Conservation (phyloP, 1,140 invertebrate species). For the Uloborus diversus region DNA sequence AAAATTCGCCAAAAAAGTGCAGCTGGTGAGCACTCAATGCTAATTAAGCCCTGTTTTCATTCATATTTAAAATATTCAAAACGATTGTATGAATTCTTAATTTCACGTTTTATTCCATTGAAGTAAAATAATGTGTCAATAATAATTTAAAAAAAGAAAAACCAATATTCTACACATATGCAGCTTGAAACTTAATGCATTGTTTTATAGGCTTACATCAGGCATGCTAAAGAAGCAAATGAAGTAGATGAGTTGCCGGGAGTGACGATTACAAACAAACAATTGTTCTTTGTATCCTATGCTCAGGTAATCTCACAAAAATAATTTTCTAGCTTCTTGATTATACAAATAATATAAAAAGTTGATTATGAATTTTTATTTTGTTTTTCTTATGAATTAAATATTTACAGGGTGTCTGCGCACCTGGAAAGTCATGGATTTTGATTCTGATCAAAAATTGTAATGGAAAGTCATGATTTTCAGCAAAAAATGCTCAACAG, state of each 20-base stretch:
- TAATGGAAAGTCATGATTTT: no score
- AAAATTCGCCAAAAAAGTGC: no score
- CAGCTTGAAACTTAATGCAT: neutral
- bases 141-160: neutral
- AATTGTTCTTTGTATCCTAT: constrained; percentile 53
- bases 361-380: no score
- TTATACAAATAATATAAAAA: no score
- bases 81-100: neutral
- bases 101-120: neutral
- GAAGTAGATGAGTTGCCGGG: neutral
- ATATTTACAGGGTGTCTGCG: no score
- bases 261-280: constrained; percentile 10
- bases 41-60: no score
- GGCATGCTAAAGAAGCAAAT: constrained; percentile 15
- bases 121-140: neutral
- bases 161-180: neutral
- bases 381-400: neutral
- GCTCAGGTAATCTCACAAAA: constrained; percentile 53
- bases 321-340: no score
- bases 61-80: no score
- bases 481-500: no score
- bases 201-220: constrained; percentile 35
- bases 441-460: neutral
- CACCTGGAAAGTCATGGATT: no score
- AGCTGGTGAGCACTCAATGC: no score